Base-by-base conservation (phyloP, 2,888 invertebrate species). In the Podotricha telesiphe region DNA sequence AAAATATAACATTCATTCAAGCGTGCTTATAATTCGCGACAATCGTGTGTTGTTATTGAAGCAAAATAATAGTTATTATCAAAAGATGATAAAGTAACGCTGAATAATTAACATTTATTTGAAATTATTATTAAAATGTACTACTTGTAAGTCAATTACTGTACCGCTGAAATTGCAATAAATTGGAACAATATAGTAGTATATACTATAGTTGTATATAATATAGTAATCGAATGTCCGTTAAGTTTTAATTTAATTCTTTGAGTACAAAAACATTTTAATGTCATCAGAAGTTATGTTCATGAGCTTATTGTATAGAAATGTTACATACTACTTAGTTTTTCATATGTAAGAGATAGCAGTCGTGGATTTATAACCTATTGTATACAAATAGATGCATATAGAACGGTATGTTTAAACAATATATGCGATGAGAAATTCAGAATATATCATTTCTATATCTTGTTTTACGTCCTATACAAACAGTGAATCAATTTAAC, bases 211-310 rank as follows among this genome's bases (percentile, higher is more conserved):
- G 2, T 6, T 28, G 28, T 28, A 28, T 6, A 5, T 28, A 6
- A 28, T 2, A 28, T 2, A n/a, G 5, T 5, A 10, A 34, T 34
- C 28, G 34, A 55, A 34, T 55, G 17, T 37, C 17, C 22, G 17
- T 37, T 55, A 55, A 55, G 8, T 7, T 10, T 11, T 11, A 55
- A 55, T 34, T 34, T 55, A 17, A 6, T 11, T 37, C 0, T 17
- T 4, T 55, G 34, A 22, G 4, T 58, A 58, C 10, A 8, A 59
- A 59, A 42, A 20, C 19, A 59, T 59, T 58, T 8, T n/a, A 22
- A 45, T 59, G 5, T 17, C 59, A 45, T 45, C 15, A 37, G 15
- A 85, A 80, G 78, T 65, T 76, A 75, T 66, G 74, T 76, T 75
- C 66, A 55, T 51, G 47, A 34, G 75, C 10, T 22, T 19, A 50